Conservation (phyloP, 2,888 invertebrate species). For the Drosophila anomalata region DNA sequence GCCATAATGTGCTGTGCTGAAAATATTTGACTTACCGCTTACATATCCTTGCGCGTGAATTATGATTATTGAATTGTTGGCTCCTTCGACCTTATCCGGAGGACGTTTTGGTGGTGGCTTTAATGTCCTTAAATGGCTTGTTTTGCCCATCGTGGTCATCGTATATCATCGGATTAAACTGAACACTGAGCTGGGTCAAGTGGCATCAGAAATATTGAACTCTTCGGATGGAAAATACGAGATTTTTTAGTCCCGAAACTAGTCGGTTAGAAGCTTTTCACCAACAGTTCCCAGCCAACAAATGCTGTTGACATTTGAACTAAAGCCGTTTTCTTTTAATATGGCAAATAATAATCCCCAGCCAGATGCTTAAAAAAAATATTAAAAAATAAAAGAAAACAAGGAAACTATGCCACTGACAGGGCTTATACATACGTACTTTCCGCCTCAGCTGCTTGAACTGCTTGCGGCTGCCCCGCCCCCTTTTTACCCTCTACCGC, state of each 20-base stretch:
- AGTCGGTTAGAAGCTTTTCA: not conserved
- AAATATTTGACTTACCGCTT: constrained; percentile 81
- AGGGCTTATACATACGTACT: constrained; percentile 73
- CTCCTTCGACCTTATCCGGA: not conserved
- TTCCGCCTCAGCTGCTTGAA: constrained; percentile 74
- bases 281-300: constrained; percentile 43
- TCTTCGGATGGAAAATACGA: not conserved
- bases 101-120: constrained; percentile 4
- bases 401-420: constrained; percentile 76
- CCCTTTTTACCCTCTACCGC: not conserved
- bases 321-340: constrained; percentile 77
- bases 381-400: constrained; percentile 16
- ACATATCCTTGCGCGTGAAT: constrained; percentile 64
- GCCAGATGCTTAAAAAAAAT: constrained; percentile 68
- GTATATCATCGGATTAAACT: constrained; percentile 34
- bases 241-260: not conserved
- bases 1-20: constrained; percentile 63
- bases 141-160: constrained; percentile 26
- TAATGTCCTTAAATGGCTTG: constrained; percentile 22
- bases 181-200: constrained; percentile 19
- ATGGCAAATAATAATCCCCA: constrained; percentile 78
- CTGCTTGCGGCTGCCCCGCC: constrained; percentile 65
- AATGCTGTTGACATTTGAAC: constrained; percentile 78
- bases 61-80: constrained; percentile 65
- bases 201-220: not conserved